Conservation (phyloP, 2,888 invertebrate genomes). For the Acrocera orbiculus region DNA sequence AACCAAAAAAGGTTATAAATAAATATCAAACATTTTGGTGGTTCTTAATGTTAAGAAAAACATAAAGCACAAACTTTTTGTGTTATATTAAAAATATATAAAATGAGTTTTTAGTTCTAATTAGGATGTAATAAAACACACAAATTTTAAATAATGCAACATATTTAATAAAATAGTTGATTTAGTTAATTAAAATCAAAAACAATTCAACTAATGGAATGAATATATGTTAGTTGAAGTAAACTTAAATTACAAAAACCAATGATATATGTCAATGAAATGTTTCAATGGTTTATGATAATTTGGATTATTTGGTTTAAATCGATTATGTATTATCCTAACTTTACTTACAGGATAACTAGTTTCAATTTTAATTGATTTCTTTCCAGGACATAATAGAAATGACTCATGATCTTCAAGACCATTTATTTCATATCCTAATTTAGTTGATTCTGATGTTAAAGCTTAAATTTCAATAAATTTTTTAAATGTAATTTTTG, state of each 20-base stretch:
- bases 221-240: background rate
- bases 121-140: too few species aligned
- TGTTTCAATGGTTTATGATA: constrained; percentile 10
- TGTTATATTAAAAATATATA: too few species aligned
- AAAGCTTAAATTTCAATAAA: too few species aligned
- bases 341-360: constrained; percentile 26
- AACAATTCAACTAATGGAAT: too few species aligned
- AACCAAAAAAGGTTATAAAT: too few species aligned
- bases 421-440: constrained; percentile 8
- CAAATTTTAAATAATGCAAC: background rate
- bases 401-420: constrained; percentile 23
- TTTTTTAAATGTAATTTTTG: too few species aligned
- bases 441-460: too few species aligned
- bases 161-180: background rate
- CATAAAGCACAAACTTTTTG: too few species aligned
- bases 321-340: constrained; percentile 12
- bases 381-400: constrained; percentile 25
- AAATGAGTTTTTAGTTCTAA: too few species aligned
- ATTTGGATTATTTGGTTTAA: constrained; percentile 4
- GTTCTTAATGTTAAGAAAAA: too few species aligned
- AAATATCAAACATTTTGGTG: too few species aligned
- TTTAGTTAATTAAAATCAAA: too few species aligned
- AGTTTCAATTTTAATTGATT: constrained; percentile 24
- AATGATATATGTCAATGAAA: constrained; percentile 15
- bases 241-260: constrained; percentile 8